Conservation (phyloP, 2,888 invertebrate genomes). For the Tuberolachnus salignus region DNA sequence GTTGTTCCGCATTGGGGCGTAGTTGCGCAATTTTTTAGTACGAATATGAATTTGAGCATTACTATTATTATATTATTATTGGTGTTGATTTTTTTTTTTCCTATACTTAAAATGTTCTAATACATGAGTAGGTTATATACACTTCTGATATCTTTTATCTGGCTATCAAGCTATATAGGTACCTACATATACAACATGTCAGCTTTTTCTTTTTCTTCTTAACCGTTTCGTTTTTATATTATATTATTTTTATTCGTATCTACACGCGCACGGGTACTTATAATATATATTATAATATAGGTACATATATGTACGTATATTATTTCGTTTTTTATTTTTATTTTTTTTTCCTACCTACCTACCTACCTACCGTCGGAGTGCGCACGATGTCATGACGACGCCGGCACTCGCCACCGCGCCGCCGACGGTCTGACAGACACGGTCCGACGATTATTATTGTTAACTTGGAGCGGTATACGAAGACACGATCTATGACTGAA, state of each 20-base stretch:
- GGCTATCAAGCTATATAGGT: slow-evolving; percentile 21
- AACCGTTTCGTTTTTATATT: slow-evolving; percentile 36
- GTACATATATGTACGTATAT: neutral
- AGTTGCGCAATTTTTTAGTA: slow-evolving; percentile 34
- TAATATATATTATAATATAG: no score
- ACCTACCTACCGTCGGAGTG: slow-evolving; percentile 17
- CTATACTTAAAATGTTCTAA: neutral
- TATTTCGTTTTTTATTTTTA: slow-evolving; percentile 33
- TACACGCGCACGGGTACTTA: neutral
- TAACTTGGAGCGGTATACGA: slow-evolving; percentile 49
- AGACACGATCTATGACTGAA: slow-evolving; percentile 41
- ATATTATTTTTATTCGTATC: slow-evolving; percentile 4
- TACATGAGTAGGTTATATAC: no score
- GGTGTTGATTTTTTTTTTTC: slow-evolving; percentile 25
- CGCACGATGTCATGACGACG: slow-evolving; percentile 44
- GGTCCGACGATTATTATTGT: slow-evolving; percentile 46
- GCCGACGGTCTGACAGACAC: slow-evolving; percentile 49
- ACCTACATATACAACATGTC: no score
- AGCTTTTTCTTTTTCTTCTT: slow-evolving; percentile 34
- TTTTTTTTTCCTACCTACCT: no score
- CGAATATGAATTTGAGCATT: slow-evolving; percentile 16
- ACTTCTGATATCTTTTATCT: slow-evolving; percentile 26
- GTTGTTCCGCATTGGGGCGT: slow-evolving; percentile 25
- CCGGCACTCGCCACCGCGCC: slow-evolving; percentile 30
- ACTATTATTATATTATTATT: slow-evolving; percentile 24